Evolutionary conservation across 1,140 invertebrate species (phyloP), one percentile per base, ranked within the genome.

Genomic region (Lepidurus apus): DNA sequence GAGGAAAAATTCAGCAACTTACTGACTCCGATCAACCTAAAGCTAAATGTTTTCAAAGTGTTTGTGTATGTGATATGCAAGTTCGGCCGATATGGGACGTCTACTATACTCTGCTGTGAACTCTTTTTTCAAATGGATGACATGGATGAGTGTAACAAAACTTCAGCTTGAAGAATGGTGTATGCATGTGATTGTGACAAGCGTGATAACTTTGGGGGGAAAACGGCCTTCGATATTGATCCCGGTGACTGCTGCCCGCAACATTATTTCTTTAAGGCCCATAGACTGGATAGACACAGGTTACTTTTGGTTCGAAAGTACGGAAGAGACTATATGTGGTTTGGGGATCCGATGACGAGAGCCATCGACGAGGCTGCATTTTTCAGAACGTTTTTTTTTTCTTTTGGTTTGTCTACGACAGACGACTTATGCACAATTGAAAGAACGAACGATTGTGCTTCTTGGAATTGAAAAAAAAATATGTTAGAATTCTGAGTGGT

Each of bases 381-480:
- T 65, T 65, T 65, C 53, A 11, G 53, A 65, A 21, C 47, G 13
- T 13, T n/a, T 65, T n/a, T 1, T 65, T 7, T 65, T 65, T 65
- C 10, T n/a, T 21, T 21, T 65, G 21, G 6, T 21, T n/a, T 21
- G 21, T n/a, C 53, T n/a, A 9, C 17, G 21, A 65, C 17, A 65
- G 21, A 65, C 53, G 53, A 65, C 53, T 65, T 65, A 65, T 65
- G 53, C 53, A 65, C 53, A 65, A 65, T 65, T 65, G 53, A n/a
- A 21, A 65, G 34, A 65, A 65, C 53, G 53, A 21, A 65, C 53
- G 53, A 65, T 65, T 65, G 53, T 65, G 53, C 53, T 65, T 65
- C 21, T 65, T 65, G 53, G 17, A 13, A 65, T 21, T 65, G n/a
- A 65, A 65, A n/a, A 13, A 65, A 13, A 65, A 7, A 65, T 65